Evolutionary conservation across 92 coral and sea anemone species (phyloP), one percentile per base, ranked within the genome.

Genomic region (Porites rus): DNA sequence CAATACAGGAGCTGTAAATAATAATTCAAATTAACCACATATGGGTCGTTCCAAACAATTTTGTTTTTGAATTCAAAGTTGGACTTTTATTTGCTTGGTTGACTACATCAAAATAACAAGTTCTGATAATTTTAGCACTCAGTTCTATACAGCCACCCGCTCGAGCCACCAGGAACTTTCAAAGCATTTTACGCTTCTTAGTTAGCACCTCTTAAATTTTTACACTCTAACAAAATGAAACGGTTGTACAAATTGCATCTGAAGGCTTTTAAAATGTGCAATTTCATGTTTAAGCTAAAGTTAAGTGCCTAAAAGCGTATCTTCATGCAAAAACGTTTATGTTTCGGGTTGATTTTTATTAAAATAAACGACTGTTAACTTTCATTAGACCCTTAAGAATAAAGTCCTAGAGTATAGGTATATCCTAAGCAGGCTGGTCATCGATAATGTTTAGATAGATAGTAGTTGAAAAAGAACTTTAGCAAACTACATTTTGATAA

Each of bases 101-200:
- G 28, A 60, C 16, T 69, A 25, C 17, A 13, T 20, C 43, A 6
- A 20, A 25, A 51, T 19, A 8, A 6, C 20, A 20, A 21, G 54
- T 6, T 28, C 16, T 1, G 11, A 5, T 8, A 7, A 28, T 66
- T 22, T 56, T 81, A 25, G 18, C 59, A 70, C 43, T 22, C 12
- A 1, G 13, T 38, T 81, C 77, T 56, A 31, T 81, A 18, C 53
- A 61, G 86, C 86, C 86, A 81, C 86, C 86, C 13, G 86, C 21
- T 6, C 14, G 11, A 56, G 21, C 77, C 69, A 81, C 62, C 77
- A 58, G n/a, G 18, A 25, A 8, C 69, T 59, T 81, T 59, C 64
- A 53, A 70, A 80, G 71, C 77, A 71, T 70, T 59, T 70, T 22
- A 70, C 67, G 86, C 86, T 56, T 31, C 75, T 81, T 81, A 31